Evolutionary conservation across 2,113 vertebrate genomes (phyloP).

Genomic region (Mellivora capensis): DNA sequence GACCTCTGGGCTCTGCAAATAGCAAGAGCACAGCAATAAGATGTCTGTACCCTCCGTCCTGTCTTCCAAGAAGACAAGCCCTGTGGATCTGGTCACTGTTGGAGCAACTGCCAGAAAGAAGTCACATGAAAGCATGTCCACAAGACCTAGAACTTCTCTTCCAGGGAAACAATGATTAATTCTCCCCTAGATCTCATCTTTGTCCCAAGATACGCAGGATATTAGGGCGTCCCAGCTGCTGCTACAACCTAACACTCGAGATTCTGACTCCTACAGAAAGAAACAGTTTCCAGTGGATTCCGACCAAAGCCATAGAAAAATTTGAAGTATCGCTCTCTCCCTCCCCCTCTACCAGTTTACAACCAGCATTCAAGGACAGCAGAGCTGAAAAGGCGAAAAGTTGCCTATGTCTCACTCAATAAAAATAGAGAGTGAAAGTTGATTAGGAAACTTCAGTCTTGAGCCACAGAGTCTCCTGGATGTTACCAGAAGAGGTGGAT

Average conservation of each 20-base stretch:
- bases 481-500: neutral
- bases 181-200: neutral
- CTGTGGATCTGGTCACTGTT: neutral
- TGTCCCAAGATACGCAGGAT: neutral
- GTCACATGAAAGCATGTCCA: neutral
- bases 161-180: neutral
- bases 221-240: neutral
- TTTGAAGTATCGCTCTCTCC: neutral
- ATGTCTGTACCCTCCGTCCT: neutral
- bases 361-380: neutral
- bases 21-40: neutral
- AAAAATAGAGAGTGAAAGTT: neutral
- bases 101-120: neutral
- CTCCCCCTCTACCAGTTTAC: neutral
- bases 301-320: neutral
- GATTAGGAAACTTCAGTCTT: neutral
- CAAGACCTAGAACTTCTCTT: neutral
- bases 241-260: neutral
- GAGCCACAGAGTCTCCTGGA: neutral
- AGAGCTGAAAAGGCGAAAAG: neutral
- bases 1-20: neutral
- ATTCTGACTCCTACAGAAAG: neutral
- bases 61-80: neutral
- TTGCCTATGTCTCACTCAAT: neutral
- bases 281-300: neutral